phyloP scores from a whole-genome alignment of 92 coral and sea anemone genomes.

The Parazoanthus swiftii region DNA sequence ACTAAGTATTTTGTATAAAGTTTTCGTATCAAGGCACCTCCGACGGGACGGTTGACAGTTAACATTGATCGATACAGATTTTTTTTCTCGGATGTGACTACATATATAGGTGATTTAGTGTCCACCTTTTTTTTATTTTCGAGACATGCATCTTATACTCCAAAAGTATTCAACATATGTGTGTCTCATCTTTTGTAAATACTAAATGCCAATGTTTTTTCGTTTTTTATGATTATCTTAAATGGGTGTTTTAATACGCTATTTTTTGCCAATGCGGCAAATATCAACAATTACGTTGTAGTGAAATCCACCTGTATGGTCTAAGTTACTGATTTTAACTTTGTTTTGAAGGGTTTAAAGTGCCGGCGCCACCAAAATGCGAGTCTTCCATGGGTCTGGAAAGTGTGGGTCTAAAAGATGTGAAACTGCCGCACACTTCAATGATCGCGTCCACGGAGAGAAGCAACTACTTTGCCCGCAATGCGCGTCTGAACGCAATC shows the following conservation, averaged over 20 bases:
- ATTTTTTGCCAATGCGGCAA: not conserved
- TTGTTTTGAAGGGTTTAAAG: conserved; percentile 8
- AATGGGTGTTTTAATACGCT: not conserved
- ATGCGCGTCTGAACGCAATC: conserved; percentile 19
- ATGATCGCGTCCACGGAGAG: conserved; percentile 36
- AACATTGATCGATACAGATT: too few species aligned
- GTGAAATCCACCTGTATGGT: not conserved
- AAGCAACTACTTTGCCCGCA: conserved; percentile 31
- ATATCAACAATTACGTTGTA: not conserved
- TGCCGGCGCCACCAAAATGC: conserved; percentile 22
- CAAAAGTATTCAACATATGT: too few species aligned
- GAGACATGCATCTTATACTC: too few species aligned
- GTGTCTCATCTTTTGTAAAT: too few species aligned
- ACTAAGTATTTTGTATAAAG: too few species aligned
- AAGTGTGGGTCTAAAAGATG: conserved; percentile 3
- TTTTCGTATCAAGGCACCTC: too few species aligned
- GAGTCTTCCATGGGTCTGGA: conserved; percentile 39
- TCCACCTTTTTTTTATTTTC: too few species aligned
- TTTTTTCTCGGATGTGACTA: too few species aligned
- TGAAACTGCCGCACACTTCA: conserved; percentile 16
- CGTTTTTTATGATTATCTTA: too few species aligned
- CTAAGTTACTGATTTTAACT: not conserved
- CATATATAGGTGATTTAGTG: too few species aligned
- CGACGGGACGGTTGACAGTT: too few species aligned
- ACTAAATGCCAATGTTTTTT: too few species aligned